phyloP scores from a whole-genome alignment of 2,888 invertebrate genomes.

The Netelia melanura region DNA sequence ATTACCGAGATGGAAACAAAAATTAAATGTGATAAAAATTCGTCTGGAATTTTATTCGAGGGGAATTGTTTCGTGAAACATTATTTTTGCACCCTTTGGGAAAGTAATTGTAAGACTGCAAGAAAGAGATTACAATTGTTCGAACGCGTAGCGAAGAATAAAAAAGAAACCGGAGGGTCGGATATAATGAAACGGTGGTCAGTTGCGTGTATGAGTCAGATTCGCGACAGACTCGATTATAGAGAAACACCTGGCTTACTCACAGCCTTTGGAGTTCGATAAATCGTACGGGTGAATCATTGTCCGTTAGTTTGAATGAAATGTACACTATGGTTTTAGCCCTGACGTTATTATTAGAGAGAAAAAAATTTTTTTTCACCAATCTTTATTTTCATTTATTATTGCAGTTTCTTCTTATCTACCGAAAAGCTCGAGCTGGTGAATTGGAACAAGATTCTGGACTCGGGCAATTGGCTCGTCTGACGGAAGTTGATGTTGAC shows the following conservation, averaged over 20 bases:
- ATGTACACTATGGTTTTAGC: no score
- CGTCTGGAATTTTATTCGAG: no score
- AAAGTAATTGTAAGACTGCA: constrained; percentile 8
- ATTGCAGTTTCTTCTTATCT: constrained; percentile 89
- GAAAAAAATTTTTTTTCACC: background rate
- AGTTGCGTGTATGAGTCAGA: constrained; percentile 58
- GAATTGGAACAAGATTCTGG: constrained; percentile 95
- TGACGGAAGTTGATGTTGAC: constrained; percentile 97
- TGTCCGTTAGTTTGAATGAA: background rate
- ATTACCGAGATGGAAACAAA: no score
- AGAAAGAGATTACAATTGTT: constrained; percentile 27
- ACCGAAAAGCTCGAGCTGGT: constrained; percentile 96
- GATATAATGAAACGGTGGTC: constrained; percentile 11
- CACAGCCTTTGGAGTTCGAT: constrained; percentile 24
- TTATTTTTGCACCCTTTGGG: no score
- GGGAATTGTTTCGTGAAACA: no score
- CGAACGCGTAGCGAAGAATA: constrained; percentile 15
- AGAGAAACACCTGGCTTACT: constrained; percentile 59
- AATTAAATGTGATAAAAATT: no score
- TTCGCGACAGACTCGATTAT: constrained; percentile 51
- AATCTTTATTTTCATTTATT: constrained; percentile 13
- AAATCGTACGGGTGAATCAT: constrained; percentile 52
- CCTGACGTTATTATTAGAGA: background rate
- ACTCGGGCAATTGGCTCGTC: constrained; percentile 92
- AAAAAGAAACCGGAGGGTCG: constrained; percentile 13